phyloP scores from a whole-genome alignment of 2,797 vertebrate species.

The Pelodytes ibericus region DNA sequence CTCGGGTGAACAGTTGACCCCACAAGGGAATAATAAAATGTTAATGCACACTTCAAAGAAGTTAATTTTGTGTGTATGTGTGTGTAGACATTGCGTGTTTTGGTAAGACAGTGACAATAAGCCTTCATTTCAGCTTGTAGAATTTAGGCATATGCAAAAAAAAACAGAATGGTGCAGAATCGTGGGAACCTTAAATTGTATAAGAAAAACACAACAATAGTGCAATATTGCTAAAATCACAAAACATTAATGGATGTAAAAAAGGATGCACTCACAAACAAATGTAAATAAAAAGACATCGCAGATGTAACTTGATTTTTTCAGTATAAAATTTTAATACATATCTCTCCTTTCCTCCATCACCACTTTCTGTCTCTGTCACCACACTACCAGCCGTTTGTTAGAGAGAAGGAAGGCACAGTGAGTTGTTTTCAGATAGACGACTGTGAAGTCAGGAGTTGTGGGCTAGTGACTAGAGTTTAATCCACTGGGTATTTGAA shows the following conservation, averaged over 20 bases:
- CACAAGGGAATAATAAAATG: slow-evolving; percentile 18
- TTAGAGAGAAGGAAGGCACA: slow-evolving; percentile 9
- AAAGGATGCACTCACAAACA: too few relatives aligned
- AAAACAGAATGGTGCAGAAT: too few relatives aligned
- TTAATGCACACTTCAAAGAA: slow-evolving; percentile 41
- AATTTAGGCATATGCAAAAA: slow-evolving; percentile 1
- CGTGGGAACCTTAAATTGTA: too few relatives aligned
- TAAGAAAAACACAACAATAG: too few relatives aligned
- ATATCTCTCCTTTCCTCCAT: too few relatives aligned
- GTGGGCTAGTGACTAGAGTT: slow-evolving; percentile 25
- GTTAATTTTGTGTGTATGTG: slow-evolving; percentile 22
- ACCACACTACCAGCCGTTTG: too few relatives aligned
- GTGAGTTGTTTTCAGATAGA: slow-evolving; percentile 27
- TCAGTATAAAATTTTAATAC: too few relatives aligned
- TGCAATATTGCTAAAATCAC: too few relatives aligned
- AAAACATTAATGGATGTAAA: too few relatives aligned
- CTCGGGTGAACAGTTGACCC: slow-evolving; percentile 26
- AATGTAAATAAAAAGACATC: too few relatives aligned
- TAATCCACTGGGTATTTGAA: slow-evolving; percentile 37
- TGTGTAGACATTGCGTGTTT: slow-evolving; percentile 43
- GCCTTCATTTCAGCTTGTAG: slow-evolving; percentile 36
- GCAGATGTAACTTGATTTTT: too few relatives aligned
- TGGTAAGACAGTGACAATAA: slow-evolving; percentile 46
- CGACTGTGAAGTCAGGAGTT: slow-evolving; percentile 33
- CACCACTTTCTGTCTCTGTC: too few relatives aligned